A percentile compares a stretch with the other conserved stretches of the same genome.
Evolutionary conservation across 2,888 invertebrate genomes (phyloP).

Genomic region (Andrena camellia): DNA sequence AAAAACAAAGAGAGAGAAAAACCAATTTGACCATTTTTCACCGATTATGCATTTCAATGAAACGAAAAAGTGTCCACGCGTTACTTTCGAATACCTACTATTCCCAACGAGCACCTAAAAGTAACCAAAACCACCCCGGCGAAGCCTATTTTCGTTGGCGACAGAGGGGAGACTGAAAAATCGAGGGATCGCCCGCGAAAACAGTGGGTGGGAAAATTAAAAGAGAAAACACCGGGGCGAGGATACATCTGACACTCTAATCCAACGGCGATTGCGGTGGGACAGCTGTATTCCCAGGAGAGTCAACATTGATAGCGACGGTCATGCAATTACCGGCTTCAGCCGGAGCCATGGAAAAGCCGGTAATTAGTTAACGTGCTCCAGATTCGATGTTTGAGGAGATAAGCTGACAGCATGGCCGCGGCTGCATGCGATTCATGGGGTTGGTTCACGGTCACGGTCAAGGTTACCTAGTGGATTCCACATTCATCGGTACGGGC

Average conservation of each 20-base stretch:
- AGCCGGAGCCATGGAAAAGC: constrained; percentile 71
- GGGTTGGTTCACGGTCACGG: constrained; percentile 70
- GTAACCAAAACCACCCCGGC: background rate
- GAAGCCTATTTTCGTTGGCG: background rate
- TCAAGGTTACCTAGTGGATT: constrained; percentile 60
- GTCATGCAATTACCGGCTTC: constrained; percentile 69
- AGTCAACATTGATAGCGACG: constrained; percentile 71
- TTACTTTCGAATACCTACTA: too few relatives aligned
- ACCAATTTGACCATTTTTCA: too few relatives aligned
- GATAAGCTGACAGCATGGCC: constrained; percentile 72
- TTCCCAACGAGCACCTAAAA: background rate
- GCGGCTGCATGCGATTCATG: constrained; percentile 61
- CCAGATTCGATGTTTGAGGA: constrained; percentile 74
- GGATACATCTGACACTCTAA: constrained; percentile 51
- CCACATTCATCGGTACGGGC: background rate
- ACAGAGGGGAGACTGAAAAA: background rate
- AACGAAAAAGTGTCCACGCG: too few relatives aligned
- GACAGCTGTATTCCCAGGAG: constrained; percentile 69
- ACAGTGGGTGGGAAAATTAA: background rate
- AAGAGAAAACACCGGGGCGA: constrained; percentile 17
- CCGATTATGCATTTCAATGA: too few relatives aligned
- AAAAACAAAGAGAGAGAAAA: too few relatives aligned
- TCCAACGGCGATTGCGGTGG: constrained; percentile 39
- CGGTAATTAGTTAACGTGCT: constrained; percentile 75
- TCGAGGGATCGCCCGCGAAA: background rate